Conservation (phyloP, 2,888 invertebrate species). For the Muscina levida region DNA sequence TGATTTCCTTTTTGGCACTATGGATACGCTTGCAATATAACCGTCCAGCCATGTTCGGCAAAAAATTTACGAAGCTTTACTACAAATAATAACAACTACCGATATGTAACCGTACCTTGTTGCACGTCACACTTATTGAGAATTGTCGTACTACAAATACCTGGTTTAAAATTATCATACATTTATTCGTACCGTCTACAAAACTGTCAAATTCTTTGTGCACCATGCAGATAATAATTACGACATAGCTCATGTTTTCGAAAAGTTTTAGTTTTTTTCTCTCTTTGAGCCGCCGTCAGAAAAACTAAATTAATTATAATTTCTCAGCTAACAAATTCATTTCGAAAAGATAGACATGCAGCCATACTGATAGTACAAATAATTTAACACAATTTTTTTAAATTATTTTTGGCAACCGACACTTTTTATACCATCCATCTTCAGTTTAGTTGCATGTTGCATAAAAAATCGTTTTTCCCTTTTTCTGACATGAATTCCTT, state of each 20-base stretch:
- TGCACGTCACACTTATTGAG: no score
- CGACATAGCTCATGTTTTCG: slow-evolving; percentile 23
- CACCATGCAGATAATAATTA: slow-evolving; percentile 9
- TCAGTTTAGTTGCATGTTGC: slow-evolving; percentile 52
- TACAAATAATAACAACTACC: no score
- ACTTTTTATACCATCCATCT: slow-evolving; percentile 44
- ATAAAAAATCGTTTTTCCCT: slow-evolving; percentile 41
- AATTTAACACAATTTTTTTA: slow-evolving; percentile 40
- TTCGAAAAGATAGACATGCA: slow-evolving; percentile 12
- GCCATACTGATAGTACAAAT: slow-evolving; percentile 20
- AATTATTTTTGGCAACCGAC: slow-evolving; percentile 55
- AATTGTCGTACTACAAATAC: no score
- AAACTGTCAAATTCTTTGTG: neutral
- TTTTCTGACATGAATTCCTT: slow-evolving; percentile 46
- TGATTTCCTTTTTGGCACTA: no score
- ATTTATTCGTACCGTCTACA: no score
- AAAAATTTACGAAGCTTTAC: no score
- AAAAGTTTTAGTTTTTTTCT: neutral
- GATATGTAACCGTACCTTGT: no score
- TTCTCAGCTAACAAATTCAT: slow-evolving; percentile 36
- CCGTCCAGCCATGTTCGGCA: no score
- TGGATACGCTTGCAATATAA: no score
- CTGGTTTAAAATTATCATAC: no score
- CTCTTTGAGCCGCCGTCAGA: neutral
- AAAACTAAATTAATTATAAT: slow-evolving; percentile 30